Base-by-base conservation (phyloP, 2,113 vertebrate species). In the Microtus pennsylvanicus region DNA sequence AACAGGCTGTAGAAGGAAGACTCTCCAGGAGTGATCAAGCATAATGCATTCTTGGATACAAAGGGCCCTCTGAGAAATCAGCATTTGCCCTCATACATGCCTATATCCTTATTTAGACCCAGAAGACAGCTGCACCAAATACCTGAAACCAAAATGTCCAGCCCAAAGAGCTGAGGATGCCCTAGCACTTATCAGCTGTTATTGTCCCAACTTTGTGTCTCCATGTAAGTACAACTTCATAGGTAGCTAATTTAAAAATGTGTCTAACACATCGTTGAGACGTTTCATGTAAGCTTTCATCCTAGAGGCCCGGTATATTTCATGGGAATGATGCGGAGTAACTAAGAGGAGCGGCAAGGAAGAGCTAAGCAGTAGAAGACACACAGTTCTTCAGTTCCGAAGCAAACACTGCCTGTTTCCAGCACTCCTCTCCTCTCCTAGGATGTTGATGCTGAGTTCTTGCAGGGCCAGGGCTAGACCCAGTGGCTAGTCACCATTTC, bases 381-480 rank as follows among this genome's bases (percentile, higher is more conserved):
- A 28, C 6, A 47, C 5, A 38, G 11, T 38, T 69, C 81, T 50
- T 14, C 30, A 10, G 3, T 72, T 70, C 55, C 4, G 7, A n/a
- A n/a, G 24, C 69, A 55, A 89, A 38, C 50, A 45, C 0, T 3
- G 67, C 50, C 24, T 0, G 0, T 1, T 5, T 24, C 65, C 11
- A 80, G 35, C 38, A 1, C 42, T 75, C 17, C 19, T 19, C 11
- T 9, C 55, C 16, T 8, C 7, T 58, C 58, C 58, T 58, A 21
- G 38, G 17, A 12, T 7, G 13, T 1, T 5, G 5, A 17, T 6
- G 16, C 5, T 35, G 61, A 28, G 5, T 1, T 0, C 5, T 1
- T 16, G 0, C 1, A 12, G 1, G 19, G 35, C 50, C 65, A 33
- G 42, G 30, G 55, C 42, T 16, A 1, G 24, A 11, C 1, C 12